Base-by-base conservation (phyloP, 1,140 invertebrate genomes). In the Wiebesia pumilae region DNA sequence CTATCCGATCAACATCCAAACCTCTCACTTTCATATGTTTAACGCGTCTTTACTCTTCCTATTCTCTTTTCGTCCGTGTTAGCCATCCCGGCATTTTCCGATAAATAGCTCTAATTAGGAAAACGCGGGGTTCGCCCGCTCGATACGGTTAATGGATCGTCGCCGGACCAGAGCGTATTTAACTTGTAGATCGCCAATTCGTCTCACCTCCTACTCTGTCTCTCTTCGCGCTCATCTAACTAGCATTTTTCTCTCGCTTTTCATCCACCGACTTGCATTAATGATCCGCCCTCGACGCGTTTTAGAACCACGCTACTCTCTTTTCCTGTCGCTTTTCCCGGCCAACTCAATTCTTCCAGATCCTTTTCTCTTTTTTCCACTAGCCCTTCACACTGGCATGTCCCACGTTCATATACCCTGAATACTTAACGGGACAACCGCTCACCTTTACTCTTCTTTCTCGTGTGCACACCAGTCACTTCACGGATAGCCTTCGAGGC, bases 31-130 rank as follows among this genome's bases (percentile, higher is more conserved):
- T 88, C 88, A 85, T 87, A 87, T 82, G 86, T 86, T 2, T 10
- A 10, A 43, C 33, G 69, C 30, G 12, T 7, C 30, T 21, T 54
- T 73, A 16, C 0, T 54, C n/a, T 73, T 33, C 38, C 33, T 30
- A 33, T 24, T 67, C 30, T 38, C n/a, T 65, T 78, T 40, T 33
- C 30, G 47, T n/a, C 21, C 79, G 3, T 24, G 24, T 27, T 62
- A 3, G 21, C 24, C 27, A 27, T 27, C 2, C 65, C 35, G 40
- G 40, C 47, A 33, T 82, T 83, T 62, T 65, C 54, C 90, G 89
- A 91, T 90, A 91, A 91, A 91, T 91, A 91, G 90, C 90, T 89
- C 90, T 91, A 90, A 91, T 90, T 91, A 90, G 89, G 86, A 87
- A 88, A 88, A 67, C 3, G 27, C 27, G 54, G 38, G 21, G 27